Evolutionary conservation across 2,113 vertebrate genomes (phyloP).

Genomic region (Odocoileus virginianus): DNA sequence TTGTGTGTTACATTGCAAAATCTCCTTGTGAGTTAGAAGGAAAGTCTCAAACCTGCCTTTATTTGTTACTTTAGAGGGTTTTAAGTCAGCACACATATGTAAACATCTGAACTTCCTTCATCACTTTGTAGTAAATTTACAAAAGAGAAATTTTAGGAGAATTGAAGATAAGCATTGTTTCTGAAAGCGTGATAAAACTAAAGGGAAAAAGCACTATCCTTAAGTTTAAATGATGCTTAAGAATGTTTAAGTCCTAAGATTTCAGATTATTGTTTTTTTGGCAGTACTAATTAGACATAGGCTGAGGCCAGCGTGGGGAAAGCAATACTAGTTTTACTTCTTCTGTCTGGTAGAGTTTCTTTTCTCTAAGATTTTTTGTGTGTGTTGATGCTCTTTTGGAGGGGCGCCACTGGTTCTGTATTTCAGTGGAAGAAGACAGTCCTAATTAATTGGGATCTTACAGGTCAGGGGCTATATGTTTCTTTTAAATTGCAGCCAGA

Average conservation of each 20-base stretch:
- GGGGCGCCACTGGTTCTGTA: background rate
- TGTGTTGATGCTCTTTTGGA: background rate
- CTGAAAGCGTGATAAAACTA: background rate
- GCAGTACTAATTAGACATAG: background rate
- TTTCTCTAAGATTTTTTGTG: background rate
- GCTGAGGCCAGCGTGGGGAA: background rate
- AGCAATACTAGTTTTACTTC: background rate
- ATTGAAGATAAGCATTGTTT: background rate
- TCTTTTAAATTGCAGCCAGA: slow-evolving; percentile 14
- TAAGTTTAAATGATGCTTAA: background rate
- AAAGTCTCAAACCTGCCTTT: background rate
- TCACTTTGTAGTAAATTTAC: background rate
- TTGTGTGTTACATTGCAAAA: background rate
- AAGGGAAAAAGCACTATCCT: background rate
- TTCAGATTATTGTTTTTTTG: background rate
- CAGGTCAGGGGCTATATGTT: background rate
- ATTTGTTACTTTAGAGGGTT: background rate
- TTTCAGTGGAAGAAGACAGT: background rate
- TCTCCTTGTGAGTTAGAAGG: background rate
- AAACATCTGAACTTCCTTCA: background rate
- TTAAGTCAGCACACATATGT: background rate
- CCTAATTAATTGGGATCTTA: background rate
- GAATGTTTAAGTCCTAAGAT: background rate
- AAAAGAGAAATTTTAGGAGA: background rate
- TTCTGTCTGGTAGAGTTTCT: background rate